A percentile compares a stretch with the other conserved stretches of the same genome.
phyloP scores from a whole-genome alignment of 2,113 vertebrate species.

The Psilopogon haemacephalus region DNA sequence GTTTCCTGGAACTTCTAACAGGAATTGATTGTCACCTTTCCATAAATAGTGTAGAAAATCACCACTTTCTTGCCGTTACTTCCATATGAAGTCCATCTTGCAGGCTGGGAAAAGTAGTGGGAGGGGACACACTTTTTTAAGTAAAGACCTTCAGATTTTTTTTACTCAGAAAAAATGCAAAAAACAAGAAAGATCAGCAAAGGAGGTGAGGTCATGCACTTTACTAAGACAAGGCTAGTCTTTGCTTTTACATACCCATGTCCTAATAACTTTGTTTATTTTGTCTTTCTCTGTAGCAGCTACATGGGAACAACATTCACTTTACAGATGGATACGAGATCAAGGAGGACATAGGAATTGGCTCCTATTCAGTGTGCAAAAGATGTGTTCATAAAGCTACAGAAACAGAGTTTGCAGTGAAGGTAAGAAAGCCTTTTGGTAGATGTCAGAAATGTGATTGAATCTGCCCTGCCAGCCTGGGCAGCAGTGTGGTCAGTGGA shows the following conservation, averaged over 20 bases:
- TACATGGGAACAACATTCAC: constrained; percentile 87
- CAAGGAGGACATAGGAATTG: constrained; percentile 89
- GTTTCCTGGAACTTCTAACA: neutral
- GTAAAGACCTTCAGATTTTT: neutral
- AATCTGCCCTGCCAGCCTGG: neutral
- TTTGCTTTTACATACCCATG: neutral
- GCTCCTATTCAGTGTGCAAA: constrained; percentile 85
- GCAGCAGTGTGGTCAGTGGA: neutral
- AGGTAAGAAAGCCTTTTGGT: constrained; percentile 75
- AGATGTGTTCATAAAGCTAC: constrained; percentile 91
- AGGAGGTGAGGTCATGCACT: neutral
- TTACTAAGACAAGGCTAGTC: neutral
- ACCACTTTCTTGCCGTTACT: neutral
- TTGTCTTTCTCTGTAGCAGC: constrained; percentile 76
- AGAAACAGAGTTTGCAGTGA: constrained; percentile 90
- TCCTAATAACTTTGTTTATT: neutral
- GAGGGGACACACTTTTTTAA: neutral
- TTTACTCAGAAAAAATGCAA: neutral
- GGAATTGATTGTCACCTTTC: neutral
- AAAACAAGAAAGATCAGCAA: neutral
- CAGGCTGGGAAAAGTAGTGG: neutral
- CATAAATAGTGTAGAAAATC: neutral
- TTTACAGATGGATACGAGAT: constrained; percentile 92
- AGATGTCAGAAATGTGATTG: neutral
- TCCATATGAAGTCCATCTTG: neutral